Percentiles rank a stretch among this genome's conserved stretches.
Conservation (phyloP, 2,797 vertebrate genomes). For the Passerculus sandwichensis region DNA sequence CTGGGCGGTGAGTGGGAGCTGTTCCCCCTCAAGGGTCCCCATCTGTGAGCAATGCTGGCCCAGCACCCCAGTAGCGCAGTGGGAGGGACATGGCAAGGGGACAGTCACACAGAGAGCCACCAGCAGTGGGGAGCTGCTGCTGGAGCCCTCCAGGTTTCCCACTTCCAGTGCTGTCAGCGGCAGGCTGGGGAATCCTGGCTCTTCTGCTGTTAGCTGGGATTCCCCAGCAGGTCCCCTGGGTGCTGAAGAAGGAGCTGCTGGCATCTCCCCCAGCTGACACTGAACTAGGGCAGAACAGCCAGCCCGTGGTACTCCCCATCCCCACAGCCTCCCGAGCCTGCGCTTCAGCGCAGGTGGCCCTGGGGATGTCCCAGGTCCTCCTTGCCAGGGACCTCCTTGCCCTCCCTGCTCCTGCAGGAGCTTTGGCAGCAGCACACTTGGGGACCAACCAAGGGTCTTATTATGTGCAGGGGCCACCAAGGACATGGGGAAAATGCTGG, state of each 20-base stretch:
- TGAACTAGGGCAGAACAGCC: slow-evolving; percentile 11
- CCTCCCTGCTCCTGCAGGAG: neutral
- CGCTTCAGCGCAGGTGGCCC: accelerated
- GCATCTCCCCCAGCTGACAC: neutral
- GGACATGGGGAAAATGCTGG: slow-evolving; percentile 99
- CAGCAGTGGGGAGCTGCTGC: accelerated
- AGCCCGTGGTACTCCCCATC: neutral
- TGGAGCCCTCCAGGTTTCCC: neutral
- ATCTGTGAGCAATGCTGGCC: accelerated
- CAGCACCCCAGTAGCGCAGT: neutral
- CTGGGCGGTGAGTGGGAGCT: slow-evolving; percentile 87
- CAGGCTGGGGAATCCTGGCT: slow-evolving; percentile 37
- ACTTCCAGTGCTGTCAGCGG: accelerated
- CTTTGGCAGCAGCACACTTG: neutral
- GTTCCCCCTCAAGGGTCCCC: neutral
- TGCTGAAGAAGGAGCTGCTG: slow-evolving; percentile 21
- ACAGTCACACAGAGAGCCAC: neutral
- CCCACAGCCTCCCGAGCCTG: neutral
- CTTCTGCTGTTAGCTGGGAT: neutral
- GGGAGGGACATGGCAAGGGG: neutral
- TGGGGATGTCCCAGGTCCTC: neutral
- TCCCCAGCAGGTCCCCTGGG: slow-evolving; percentile 32
- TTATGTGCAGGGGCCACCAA: slow-evolving; percentile 91
- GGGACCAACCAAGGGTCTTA: neutral
- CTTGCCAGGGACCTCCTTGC: neutral